phyloP scores from a whole-genome alignment of 1,140 invertebrate species.

The Sarcophaga peregrina region DNA sequence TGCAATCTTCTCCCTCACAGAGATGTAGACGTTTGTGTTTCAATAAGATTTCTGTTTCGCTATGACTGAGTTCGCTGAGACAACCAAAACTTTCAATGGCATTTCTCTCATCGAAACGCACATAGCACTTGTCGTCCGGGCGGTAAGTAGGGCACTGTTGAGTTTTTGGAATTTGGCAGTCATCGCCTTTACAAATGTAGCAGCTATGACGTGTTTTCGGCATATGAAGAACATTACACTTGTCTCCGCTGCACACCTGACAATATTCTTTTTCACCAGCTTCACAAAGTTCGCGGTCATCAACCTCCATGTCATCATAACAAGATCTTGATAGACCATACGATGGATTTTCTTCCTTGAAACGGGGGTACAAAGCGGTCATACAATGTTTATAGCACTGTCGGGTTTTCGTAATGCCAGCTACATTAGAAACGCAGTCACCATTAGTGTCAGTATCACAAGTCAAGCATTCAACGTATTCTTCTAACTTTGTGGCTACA shows the following conservation, averaged over 20 bases:
- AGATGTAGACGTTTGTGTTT: conserved; percentile 51
- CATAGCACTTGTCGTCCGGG: conserved; percentile 53
- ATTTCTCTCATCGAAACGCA: conserved; percentile 55
- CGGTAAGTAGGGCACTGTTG: conserved; percentile 53
- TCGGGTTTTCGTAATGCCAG: conserved; percentile 49
- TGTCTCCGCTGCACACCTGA: conserved; percentile 47
- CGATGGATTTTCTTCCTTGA: conserved; percentile 50
- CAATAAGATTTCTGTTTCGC: conserved; percentile 50
- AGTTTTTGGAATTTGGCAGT: conserved; percentile 50
- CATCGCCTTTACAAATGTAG: conserved; percentile 53
- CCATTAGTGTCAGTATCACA: conserved; percentile 54
- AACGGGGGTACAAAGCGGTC: conserved; percentile 52
- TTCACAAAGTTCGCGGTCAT: conserved; percentile 52
- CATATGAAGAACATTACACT: conserved; percentile 54
- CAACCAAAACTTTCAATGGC: conserved; percentile 50
- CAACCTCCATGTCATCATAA: conserved; percentile 55
- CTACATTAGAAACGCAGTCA: conserved; percentile 44
- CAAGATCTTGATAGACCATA: conserved; percentile 56
- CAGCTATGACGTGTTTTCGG: conserved; percentile 55
- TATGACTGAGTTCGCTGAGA: conserved; percentile 53
- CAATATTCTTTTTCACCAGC: conserved; percentile 49
- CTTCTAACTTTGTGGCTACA: conserved; percentile 48
- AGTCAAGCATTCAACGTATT: conserved; percentile 55
- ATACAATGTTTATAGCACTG: conserved; percentile 55
- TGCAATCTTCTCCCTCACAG: conserved; percentile 54